Conservation (phyloP, 2,113 vertebrate species). For the Cochlearius cochlearius region DNA sequence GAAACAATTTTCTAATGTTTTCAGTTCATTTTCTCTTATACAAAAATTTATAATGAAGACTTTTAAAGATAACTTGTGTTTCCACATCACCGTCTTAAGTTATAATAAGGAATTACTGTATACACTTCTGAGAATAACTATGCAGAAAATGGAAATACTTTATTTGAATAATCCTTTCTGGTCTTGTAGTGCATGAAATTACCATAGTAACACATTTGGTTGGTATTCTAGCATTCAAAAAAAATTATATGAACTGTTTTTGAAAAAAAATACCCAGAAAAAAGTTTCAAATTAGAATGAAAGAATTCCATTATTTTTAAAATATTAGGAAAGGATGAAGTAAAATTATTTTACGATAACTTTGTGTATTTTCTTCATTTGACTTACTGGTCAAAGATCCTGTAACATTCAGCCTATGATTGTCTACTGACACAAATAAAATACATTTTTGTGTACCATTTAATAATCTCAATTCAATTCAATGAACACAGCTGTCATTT, state of each 20-base stretch:
- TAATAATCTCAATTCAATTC: conserved; percentile 4
- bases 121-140: background rate
- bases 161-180: background rate
- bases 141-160: background rate
- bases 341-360: background rate
- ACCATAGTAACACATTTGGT: background rate
- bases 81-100: background rate
- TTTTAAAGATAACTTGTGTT: background rate
- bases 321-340: background rate
- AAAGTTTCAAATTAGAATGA: background rate
- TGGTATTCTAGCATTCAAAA: background rate
- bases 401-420: background rate
- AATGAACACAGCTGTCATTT: conserved; percentile 53
- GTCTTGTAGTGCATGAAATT: background rate
- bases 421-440: background rate
- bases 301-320: background rate
- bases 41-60: background rate
- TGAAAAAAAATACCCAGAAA: background rate
- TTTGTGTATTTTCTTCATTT: background rate
- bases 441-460: background rate
- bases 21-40: background rate
- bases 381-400: background rate
- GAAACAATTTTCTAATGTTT: background rate
- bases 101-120: background rate
- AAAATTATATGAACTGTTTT: background rate